These are phyloP conservation scores for Kradibia gibbosae DNA, from an alignment of 1,140 invertebrate species.

Conservation along the genomic window DNA sequence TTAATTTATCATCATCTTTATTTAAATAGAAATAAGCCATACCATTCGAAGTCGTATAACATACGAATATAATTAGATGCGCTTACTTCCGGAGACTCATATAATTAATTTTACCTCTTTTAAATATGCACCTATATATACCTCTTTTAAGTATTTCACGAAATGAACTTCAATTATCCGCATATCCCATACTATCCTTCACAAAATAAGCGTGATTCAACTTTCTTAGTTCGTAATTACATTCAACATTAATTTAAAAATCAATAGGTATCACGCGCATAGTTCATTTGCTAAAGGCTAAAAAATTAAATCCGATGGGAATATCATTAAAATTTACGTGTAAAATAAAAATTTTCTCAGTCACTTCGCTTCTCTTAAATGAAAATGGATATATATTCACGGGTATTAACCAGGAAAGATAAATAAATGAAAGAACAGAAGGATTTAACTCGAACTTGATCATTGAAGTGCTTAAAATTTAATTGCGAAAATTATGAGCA, in stretches of 20 bases:
- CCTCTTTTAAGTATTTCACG: slow-evolving; percentile 18
- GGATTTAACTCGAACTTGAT: not conserved
- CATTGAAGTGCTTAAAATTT: not conserved
- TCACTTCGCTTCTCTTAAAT: not conserved
- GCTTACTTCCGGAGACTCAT: not conserved
- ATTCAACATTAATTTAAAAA: slow-evolving; percentile 36
- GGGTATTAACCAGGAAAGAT: not conserved
- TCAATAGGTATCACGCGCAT: not conserved
- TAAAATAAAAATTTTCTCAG: not conserved
- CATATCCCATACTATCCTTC: not conserved
- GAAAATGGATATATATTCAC: not conserved
- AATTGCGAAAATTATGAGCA: not conserved
- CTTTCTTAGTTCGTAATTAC: slow-evolving; percentile 33
- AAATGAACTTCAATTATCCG: slow-evolving; percentile 41
- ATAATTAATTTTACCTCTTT: slow-evolving; percentile 34
- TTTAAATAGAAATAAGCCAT: slow-evolving; percentile 30
- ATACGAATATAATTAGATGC: slow-evolving; percentile 28
- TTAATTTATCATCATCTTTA: slow-evolving; percentile 25
- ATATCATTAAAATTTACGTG: not conserved
- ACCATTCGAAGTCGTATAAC: not conserved
- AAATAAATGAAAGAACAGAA: not conserved
- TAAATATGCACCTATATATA: not conserved
- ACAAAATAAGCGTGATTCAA: slow-evolving; percentile 10
- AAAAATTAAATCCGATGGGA: not conserved
- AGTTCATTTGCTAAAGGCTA: not conserved